These are phyloP conservation scores for Anastrepha obliqua DNA, from an alignment of 1,140 invertebrate genomes.

Conservation along the genomic window DNA sequence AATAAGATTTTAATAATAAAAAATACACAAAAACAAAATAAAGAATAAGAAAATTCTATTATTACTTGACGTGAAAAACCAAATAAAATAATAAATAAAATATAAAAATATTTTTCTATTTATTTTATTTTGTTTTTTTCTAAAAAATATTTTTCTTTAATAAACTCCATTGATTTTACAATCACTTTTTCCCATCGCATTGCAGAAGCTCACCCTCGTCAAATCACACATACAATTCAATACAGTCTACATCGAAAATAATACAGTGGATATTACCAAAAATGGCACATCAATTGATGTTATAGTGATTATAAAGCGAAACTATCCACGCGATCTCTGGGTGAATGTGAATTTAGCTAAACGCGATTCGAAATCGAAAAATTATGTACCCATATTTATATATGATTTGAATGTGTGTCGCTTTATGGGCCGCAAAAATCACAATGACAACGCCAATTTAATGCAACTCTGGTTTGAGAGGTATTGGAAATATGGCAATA, in stretches of 20 bases:
- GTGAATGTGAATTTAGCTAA: constrained; percentile 56
- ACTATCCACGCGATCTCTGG: constrained; percentile 60
- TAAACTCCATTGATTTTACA: neutral
- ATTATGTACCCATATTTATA: constrained; percentile 58
- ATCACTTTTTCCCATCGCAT: neutral
- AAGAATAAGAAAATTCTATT: no score
- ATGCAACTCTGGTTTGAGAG: constrained; percentile 62
- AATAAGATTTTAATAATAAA: no score
- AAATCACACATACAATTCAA: neutral
- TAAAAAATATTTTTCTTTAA: no score
- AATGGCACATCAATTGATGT: constrained; percentile 59
- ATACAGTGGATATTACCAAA: constrained; percentile 54
- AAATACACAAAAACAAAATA: no score
- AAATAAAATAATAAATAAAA: no score
- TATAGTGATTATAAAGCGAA: constrained; percentile 56
- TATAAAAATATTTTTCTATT: no score
- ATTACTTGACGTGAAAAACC: no score
- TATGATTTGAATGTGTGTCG: constrained; percentile 63
- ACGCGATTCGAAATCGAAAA: constrained; percentile 55
- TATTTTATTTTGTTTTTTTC: no score
- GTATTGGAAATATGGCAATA: constrained; percentile 59
- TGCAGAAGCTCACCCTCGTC: neutral
- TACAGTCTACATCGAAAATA: neutral
- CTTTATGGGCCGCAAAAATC: constrained; percentile 59
- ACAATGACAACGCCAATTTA: constrained; percentile 53